These are phyloP conservation scores for Crossaster papposus DNA, from an alignment of 53 echinoderm and acorn worm species.

Conservation along the genomic window DNA sequence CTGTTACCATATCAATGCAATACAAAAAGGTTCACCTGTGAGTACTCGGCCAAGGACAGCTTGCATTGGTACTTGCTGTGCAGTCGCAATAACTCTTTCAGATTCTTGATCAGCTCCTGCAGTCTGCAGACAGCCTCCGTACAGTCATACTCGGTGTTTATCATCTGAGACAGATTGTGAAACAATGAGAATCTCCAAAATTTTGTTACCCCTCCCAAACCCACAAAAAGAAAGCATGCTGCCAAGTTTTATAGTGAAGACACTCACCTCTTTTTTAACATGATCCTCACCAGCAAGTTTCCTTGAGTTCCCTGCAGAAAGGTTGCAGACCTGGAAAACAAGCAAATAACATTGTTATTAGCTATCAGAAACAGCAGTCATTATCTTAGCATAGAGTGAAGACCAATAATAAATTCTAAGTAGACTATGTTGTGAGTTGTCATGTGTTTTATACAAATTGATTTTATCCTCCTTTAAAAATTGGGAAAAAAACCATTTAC, in stretches of 20 bases:
- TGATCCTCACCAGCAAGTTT: slow-evolving; percentile 34
- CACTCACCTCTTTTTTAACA: slow-evolving; percentile 46
- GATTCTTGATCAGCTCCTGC: slow-evolving; percentile 70
- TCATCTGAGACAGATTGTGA: slow-evolving; percentile 2
- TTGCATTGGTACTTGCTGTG: slow-evolving; percentile 81
- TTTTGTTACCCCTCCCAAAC: too few relatives aligned
- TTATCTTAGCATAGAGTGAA: background rate
- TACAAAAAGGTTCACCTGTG: slow-evolving; percentile 63
- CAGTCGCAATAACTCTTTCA: slow-evolving; percentile 73
- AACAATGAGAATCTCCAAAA: too few relatives aligned
- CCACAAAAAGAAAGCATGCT: too few relatives aligned
- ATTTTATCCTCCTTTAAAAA: too few relatives aligned
- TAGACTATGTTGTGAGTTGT: too few relatives aligned
- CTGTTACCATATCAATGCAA: too few relatives aligned
- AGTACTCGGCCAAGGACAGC: slow-evolving; percentile 78
- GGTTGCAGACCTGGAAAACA: slow-evolving; percentile 50
- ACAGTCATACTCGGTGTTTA: slow-evolving; percentile 50
- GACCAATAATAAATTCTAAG: too few relatives aligned
- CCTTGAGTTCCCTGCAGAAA: slow-evolving; percentile 60
- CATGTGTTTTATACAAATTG: too few relatives aligned
- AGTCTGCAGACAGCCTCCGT: slow-evolving; percentile 68
- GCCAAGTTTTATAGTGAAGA: background rate
- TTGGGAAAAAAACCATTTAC: too few relatives aligned
- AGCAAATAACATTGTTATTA: background rate
- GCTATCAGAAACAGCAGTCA: background rate